Conservation (phyloP, 1,140 invertebrate genomes). For the Trichomalopsis sarcophagae region DNA sequence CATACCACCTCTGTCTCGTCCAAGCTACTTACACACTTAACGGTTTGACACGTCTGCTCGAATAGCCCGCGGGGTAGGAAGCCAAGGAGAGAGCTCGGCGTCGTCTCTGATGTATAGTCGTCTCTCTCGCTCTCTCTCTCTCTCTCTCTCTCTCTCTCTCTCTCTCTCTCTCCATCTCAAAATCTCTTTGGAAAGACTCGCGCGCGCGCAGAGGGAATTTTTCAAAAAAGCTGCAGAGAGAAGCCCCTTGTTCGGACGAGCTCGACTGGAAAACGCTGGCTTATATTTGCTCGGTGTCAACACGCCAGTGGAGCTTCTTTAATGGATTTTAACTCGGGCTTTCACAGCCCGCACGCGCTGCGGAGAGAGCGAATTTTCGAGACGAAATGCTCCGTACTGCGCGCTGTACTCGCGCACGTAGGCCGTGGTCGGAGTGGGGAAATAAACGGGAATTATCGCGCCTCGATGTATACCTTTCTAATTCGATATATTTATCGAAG, state of each 20-base stretch:
- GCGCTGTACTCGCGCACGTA: too few species aligned
- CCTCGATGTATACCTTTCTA: neutral
- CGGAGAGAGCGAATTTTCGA: neutral
- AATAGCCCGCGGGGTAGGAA: constrained; percentile 39
- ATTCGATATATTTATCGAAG: constrained; percentile 9
- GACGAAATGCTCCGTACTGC: neutral
- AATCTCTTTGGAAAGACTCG: constrained; percentile 18
- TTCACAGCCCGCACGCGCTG: neutral
- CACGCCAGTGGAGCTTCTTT: neutral
- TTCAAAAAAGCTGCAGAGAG: too few species aligned
- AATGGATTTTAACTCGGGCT: neutral
- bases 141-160: too few species aligned
- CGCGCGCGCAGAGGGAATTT: neutral
- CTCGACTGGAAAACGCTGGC: constrained; percentile 4
- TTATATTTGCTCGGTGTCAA: neutral
- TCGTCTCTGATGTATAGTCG: neutral
- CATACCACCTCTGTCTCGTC: neutral
- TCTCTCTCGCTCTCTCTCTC: neutral
- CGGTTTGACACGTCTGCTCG: constrained; percentile 51
- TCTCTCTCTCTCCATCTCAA: constrained; percentile 1
- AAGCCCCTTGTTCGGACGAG: neutral
- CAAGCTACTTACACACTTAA: constrained; percentile 51
- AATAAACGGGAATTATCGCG: neutral
- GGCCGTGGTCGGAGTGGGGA: neutral
- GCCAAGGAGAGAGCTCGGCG: neutral